These are phyloP conservation scores for Prochilodus magdalenae DNA, from an alignment of 2,113 vertebrate species.

Conservation along the genomic window DNA sequence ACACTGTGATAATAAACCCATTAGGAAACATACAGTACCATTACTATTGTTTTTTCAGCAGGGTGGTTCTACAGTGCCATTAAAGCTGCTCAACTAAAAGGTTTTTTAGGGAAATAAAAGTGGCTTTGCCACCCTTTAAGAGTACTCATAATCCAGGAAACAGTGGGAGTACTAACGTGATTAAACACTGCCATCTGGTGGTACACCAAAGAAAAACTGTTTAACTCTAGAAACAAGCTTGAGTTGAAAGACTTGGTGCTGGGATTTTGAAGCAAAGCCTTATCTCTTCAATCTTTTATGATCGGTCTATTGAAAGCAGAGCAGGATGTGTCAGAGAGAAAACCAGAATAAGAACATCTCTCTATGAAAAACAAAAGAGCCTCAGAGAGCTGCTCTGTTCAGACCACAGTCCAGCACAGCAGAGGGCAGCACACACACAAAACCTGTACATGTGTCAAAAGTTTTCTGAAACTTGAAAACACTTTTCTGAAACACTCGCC, in stretches of 20 bases:
- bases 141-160: background rate
- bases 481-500: too few relatives aligned
- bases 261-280: background rate
- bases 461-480: too few relatives aligned
- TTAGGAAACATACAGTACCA: too few relatives aligned
- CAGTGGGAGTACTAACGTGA: background rate
- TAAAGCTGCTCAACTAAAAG: background rate
- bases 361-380: background rate
- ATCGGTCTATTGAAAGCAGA: background rate
- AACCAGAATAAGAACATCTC: background rate
- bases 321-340: background rate
- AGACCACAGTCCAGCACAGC: background rate
- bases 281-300: background rate
- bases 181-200: conserved; percentile 31
- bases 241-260: background rate
- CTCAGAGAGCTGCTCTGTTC: background rate
- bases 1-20: too few relatives aligned
- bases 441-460: background rate
- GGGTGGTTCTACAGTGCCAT: background rate
- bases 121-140: background rate
- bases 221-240: too few relatives aligned
- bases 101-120: background rate
- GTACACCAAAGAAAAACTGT: background rate
- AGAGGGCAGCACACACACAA: conserved; percentile 35
- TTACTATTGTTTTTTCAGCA: too few relatives aligned